Base-by-base conservation (phyloP, 2,113 vertebrate genomes). In the Paedocypris sp. region DNA sequence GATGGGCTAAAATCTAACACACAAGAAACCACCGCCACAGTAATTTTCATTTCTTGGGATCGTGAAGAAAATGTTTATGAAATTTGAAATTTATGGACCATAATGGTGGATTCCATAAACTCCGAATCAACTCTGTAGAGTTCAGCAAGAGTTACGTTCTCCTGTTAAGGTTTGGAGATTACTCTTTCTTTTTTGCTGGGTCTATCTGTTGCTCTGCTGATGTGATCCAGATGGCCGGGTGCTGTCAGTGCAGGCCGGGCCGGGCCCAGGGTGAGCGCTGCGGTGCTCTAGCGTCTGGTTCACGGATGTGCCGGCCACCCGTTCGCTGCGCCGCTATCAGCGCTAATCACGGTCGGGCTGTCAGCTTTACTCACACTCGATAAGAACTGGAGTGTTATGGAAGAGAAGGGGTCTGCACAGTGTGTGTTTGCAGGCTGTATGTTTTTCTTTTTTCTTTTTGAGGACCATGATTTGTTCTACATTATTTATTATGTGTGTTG, bases 321-420 rank as follows among this genome's bases (percentile, higher is more conserved):
- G 50, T 47, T 47, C 20, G 52, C 28, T 22, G 42, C 42, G 51
- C 48, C 68, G 41, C 52, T 68, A 69, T 69, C 66, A 64, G 53
- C 35, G 20, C 29, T 69, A 56, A 69, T 69, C 69, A 72, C 60
- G 58, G 52, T 38, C 29, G 35, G 39, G 15, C 67, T 66, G 67
- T 70, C 71, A 67, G 60, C 54, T 57, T 46, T 53, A 23, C 47
- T 57, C 65, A 62, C 48, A 22, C 60, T 33, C 41, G 68, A 68
- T 73, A 68, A 68, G 64, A 20, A 33, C 25, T 12, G 50, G n/a
- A 50, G 19, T 57, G 60, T 23, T 48, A 33, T 35, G 45, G 47
- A 63, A 53, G 8, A n/a, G 36, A 33, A 29, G 18, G 28, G 43
- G 45, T 53, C 32, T 13, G 32, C 38, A 26, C 31, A 22, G 19